These are phyloP conservation scores for Polyodon spathula DNA, from an alignment of 2,113 vertebrate species.

Conservation along the genomic window DNA sequence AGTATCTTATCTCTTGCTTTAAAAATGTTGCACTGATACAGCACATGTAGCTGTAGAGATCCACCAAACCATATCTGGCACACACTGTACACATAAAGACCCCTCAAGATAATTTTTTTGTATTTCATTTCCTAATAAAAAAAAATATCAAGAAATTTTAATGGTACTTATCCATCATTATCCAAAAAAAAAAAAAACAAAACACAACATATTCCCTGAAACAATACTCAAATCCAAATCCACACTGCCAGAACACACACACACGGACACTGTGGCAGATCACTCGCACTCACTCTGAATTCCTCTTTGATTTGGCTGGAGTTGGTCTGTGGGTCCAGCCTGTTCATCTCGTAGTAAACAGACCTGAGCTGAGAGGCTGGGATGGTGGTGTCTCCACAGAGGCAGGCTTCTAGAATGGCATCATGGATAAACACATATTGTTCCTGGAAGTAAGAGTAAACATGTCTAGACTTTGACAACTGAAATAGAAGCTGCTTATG, in stretches of 20 bases:
- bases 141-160: no score
- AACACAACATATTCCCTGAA: no score
- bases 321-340: conserved; percentile 94
- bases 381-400: conserved; percentile 91
- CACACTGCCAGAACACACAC: no score
- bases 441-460: conserved; percentile 57
- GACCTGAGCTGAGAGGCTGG: conserved; percentile 90
- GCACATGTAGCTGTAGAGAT: not conserved
- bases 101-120: no score
- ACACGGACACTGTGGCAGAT: no score
- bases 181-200: no score
- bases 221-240: no score
- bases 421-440: conserved; percentile 98
- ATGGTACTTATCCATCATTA: no score
- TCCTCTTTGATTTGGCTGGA: conserved; percentile 98
- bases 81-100: no score
- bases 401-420: conserved; percentile 93
- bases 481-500: not conserved
- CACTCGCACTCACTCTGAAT: conserved; percentile 74
- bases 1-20: not conserved
- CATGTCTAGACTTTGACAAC: not conserved
- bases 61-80: not conserved
- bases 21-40: not conserved
- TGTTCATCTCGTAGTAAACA: conserved; percentile 97
- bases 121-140: no score